phyloP scores from a whole-genome alignment of 2,797 vertebrate genomes.

The Onychomys torridus region DNA sequence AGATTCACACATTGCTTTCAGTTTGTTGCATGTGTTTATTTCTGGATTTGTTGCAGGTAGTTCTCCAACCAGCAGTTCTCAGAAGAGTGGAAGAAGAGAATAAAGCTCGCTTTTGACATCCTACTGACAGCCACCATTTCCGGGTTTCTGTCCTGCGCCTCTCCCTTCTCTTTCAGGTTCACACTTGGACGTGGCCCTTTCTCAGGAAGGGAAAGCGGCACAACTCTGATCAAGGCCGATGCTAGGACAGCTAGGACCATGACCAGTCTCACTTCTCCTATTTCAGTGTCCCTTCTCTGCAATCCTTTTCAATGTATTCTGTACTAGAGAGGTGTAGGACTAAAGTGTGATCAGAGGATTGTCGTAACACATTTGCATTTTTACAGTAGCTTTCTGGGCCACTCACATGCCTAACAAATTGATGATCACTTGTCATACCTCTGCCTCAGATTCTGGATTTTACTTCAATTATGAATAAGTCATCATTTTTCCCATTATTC shows the following conservation, averaged over 20 bases:
- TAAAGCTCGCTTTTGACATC: conserved; percentile 15
- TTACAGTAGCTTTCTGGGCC: not conserved
- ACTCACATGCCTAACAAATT: not conserved
- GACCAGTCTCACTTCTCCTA: not conserved
- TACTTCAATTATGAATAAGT: not conserved
- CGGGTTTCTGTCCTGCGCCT: no score
- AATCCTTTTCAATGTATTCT: not conserved
- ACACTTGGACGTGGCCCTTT: not conserved
- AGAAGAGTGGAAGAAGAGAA: conserved; percentile 3
- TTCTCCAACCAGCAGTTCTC: not conserved
- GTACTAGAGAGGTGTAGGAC: not conserved
- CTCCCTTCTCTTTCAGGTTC: not conserved
- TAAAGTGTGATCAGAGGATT: not conserved
- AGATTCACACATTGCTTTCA: not conserved
- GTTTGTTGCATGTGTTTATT: not conserved
- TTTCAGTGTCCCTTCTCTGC: not conserved
- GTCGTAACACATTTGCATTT: conserved; percentile 1
- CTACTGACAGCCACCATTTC: not conserved
- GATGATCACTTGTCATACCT: not conserved
- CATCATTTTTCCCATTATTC: not conserved
- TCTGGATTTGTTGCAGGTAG: not conserved
- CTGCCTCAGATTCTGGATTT: conserved; percentile 13
- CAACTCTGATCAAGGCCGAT: not conserved
- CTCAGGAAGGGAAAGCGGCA: not conserved
- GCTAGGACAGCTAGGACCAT: not conserved